phyloP scores from a whole-genome alignment of 1,140 invertebrate genomes.

The Lordiphosa collinella region DNA sequence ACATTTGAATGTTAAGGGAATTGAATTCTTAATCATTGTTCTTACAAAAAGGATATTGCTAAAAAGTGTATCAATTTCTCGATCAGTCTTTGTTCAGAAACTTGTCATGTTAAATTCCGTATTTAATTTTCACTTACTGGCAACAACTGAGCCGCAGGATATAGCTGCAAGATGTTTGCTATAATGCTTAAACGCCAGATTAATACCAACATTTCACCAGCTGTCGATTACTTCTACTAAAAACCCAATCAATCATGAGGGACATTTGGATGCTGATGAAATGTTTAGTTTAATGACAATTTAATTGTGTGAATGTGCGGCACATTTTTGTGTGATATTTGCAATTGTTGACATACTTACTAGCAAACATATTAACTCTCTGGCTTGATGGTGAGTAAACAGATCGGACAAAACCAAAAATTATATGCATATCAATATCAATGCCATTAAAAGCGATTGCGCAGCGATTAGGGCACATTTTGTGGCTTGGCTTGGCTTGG shows the following conservation, averaged over 20 bases:
- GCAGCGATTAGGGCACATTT: conserved; percentile 36
- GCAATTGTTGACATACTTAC: conserved; percentile 15
- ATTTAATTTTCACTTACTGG: neutral
- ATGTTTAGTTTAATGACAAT: conserved; percentile 25
- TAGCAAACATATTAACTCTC: conserved; percentile 9
- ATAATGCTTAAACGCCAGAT: neutral
- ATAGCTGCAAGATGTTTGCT: conserved; percentile 2
- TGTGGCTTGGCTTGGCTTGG: too few relatives aligned
- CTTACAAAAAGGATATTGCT: too few relatives aligned
- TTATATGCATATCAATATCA: conserved; percentile 35
- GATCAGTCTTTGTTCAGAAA: neutral
- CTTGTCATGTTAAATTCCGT: too few relatives aligned
- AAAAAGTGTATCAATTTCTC: too few relatives aligned
- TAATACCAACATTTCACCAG: conserved; percentile 22
- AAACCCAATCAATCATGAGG: neutral
- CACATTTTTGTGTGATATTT: neutral
- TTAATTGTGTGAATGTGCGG: conserved; percentile 27
- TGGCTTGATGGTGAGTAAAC: conserved; percentile 17
- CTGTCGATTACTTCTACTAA: conserved; percentile 8
- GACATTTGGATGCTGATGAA: conserved; percentile 6
- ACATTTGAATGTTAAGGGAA: too few relatives aligned
- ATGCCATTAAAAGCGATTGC: conserved; percentile 34
- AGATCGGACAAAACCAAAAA: conserved; percentile 27
- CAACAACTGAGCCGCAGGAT: conserved; percentile 20
- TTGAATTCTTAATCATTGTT: too few relatives aligned